These are phyloP conservation scores for Steatocranus sp. DNA, from an alignment of 2,797 vertebrate species.

Conservation along the genomic window DNA sequence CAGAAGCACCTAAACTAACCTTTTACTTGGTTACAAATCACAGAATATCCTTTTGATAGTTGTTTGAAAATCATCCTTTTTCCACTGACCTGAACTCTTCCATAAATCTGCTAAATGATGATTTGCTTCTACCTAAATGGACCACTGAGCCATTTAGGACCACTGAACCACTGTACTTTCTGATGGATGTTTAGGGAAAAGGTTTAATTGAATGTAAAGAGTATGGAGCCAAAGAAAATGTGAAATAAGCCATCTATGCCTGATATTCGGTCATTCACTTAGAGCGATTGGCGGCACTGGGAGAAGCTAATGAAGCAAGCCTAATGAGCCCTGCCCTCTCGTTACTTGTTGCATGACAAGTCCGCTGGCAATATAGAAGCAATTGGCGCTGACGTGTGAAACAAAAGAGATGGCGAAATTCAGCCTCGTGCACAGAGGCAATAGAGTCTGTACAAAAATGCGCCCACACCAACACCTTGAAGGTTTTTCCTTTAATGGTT, in stretches of 20 bases:
- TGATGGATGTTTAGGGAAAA: conserved; percentile 17
- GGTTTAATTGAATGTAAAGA: conserved; percentile 35
- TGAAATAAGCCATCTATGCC: conserved; percentile 16
- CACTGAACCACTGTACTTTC: not conserved
- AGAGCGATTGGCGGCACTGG: conserved; percentile 13
- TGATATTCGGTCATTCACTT: conserved; percentile 12
- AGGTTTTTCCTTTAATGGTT: not conserved
- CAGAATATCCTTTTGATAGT: not conserved
- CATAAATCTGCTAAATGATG: not conserved
- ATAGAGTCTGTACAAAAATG: conserved; percentile 1
- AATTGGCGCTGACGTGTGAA: conserved; percentile 48
- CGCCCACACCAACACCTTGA: not conserved
- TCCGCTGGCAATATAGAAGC: conserved; percentile 54
- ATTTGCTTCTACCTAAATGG: not conserved
- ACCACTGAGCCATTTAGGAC: too few relatives aligned
- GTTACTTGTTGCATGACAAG: conserved; percentile 25
- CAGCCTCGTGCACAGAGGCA: not conserved
- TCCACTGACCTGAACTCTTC: not conserved
- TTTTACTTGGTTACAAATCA: not conserved
- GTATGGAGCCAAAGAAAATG: conserved; percentile 22
- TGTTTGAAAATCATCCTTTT: not conserved
- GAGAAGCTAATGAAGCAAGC: conserved; percentile 46
- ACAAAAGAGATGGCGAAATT: conserved; percentile 13
- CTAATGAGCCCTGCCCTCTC: conserved; percentile 36
- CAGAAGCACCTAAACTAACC: not conserved